Evolutionary conservation across 2,113 vertebrate genomes (phyloP), one percentile per base, ranked within the genome.

Genomic region (Cervus canadensis): DNA sequence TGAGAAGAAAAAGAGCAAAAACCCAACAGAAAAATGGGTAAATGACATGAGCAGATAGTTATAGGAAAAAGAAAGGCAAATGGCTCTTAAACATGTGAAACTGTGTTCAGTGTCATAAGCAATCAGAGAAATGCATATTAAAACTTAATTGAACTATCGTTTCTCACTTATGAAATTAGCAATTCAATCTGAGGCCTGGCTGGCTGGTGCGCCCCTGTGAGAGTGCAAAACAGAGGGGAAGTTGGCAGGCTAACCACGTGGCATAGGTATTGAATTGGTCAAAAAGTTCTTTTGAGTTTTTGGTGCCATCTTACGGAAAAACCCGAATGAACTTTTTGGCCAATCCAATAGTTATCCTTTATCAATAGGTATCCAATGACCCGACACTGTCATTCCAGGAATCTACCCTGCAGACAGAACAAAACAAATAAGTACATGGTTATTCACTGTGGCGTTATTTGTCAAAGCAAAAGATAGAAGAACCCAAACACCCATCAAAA

Each of bases 1-100:
- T 6, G 28, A 82, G 87, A 60, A 83, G 56, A 60, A 57, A 95
- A 36, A 59, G 43, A 82, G 16, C 50, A 90, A 87, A 87, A 60
- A 12, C 25, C 9, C 25, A 60, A 60, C 25, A 54, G 60, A 45
- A 56, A 81, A 60, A 36, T 60, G 45, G 12, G 28, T 36, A 28
- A 36, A 67, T 14, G 74, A 62, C 28, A 15, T 0, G 40, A 3
- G 3, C 67, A 79, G 71, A 86, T 16, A n/a, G 57, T 16, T 91
- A 28, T 19, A 30, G 28, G 8, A 30, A 45, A 96, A 96, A 59
- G 19, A 43, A 89, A 76, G 74, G 84, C 43, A 21, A 9, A 2
- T 23, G 26, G 14, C 43, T 57, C 59, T 59, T 26, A 26, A n/a
- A 23, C 21, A 2, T 12, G 10, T 1, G 13, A 36, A 67, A 40